A percentile compares a stretch with the other conserved stretches of the same genome.
Conservation (phyloP, 2,888 invertebrate genomes). For the Amphipoea lucens region DNA sequence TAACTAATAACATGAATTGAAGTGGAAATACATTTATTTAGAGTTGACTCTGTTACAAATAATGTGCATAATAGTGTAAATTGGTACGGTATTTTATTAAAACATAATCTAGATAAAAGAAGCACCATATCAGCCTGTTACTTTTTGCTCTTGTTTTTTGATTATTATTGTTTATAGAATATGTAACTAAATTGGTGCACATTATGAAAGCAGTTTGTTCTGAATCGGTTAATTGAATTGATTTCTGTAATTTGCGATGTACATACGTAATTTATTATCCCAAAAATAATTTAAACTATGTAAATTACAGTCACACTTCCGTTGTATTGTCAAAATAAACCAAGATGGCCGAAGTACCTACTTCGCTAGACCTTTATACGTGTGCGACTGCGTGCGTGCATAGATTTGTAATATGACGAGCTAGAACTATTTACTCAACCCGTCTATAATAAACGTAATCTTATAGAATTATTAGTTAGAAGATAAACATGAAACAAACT, state of each 20-base stretch:
- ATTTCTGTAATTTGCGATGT: too few relatives aligned
- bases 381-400: too few relatives aligned
- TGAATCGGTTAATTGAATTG: too few relatives aligned
- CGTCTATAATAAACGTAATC: not conserved
- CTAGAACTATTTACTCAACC: not conserved
- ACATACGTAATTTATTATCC: too few relatives aligned
- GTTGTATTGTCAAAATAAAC: too few relatives aligned
- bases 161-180: not conserved
- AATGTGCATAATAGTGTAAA: not conserved
- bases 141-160: not conserved
- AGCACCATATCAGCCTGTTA: not conserved
- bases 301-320: too few relatives aligned
- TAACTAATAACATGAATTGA: not conserved
- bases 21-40: not conserved
- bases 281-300: too few relatives aligned
- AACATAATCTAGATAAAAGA: not conserved
- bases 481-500: slow-evolving; percentile 15
- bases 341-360: too few relatives aligned
- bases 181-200: too few relatives aligned
- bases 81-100: not conserved
- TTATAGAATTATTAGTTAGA: slow-evolving; percentile 5
- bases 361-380: too few relatives aligned
- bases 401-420: too few relatives aligned
- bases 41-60: not conserved
- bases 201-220: too few relatives aligned